Evolutionary conservation across 2,797 vertebrate genomes (phyloP).

Genomic region (Mustela erminea): DNA sequence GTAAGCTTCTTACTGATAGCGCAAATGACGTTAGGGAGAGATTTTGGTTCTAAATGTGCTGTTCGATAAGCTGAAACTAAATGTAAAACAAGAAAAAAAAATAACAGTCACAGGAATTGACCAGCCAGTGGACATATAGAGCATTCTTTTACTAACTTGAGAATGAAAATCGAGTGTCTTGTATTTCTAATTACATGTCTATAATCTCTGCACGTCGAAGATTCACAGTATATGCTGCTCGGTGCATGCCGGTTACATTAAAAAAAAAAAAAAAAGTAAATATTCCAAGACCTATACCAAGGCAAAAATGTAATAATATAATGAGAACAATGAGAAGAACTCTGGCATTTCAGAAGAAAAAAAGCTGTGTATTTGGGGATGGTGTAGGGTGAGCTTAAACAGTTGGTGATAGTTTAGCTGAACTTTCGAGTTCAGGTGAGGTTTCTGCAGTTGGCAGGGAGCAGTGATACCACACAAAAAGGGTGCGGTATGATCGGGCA

Average conservation of each 20-base stretch:
- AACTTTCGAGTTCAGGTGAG: background rate
- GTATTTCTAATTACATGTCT: background rate
- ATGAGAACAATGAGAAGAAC: background rate
- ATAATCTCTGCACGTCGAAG: background rate
- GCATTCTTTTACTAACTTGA: background rate
- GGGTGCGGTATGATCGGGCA: fast-evolving
- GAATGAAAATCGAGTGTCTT: background rate
- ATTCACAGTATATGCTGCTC: background rate
- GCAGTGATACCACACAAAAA: background rate
- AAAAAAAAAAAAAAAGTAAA: background rate
- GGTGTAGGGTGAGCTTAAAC: background rate
- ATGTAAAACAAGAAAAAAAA: background rate
- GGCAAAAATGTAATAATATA: background rate
- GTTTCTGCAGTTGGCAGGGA: background rate
- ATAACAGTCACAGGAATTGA: background rate
- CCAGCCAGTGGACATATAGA: background rate
- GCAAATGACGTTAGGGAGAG: conserved; percentile 81
- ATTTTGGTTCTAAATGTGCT: conserved; percentile 76
- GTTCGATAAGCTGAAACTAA: conserved; percentile 62
- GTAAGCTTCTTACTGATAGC: conserved; percentile 86
- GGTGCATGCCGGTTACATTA: background rate
- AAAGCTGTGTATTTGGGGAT: background rate
- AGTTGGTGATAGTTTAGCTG: background rate
- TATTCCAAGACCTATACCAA: background rate
- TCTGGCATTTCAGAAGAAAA: conserved; percentile 5